Conservation (phyloP, 2,113 vertebrate genomes). For the Hymenochirus boettgeri region DNA sequence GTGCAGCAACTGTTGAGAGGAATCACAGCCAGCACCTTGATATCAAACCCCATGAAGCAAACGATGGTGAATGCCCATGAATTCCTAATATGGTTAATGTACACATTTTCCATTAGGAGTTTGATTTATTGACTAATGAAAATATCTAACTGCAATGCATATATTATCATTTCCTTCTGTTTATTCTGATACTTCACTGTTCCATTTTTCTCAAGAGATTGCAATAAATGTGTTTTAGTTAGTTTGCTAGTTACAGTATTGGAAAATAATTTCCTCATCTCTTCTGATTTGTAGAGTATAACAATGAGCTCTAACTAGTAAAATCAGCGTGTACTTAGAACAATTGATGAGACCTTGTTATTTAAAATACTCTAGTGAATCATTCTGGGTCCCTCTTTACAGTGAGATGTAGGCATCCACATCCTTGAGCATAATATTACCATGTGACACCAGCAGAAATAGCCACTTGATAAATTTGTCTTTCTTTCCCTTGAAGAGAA, state of each 20-base stretch:
- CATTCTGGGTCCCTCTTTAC: slow-evolving; percentile 15
- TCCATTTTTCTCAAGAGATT: background rate
- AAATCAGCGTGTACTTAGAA: slow-evolving; percentile 10
- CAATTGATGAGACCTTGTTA: slow-evolving; percentile 23
- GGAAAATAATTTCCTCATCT: background rate
- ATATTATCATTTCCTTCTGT: background rate
- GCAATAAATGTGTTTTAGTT: background rate
- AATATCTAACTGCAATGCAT: too few relatives aligned
- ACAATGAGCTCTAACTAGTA: background rate
- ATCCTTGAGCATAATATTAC: slow-evolving; percentile 20
- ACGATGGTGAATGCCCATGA: too few relatives aligned
- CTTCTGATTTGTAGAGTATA: background rate
- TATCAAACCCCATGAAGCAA: too few relatives aligned
- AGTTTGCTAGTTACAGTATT: background rate
- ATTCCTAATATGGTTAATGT: too few relatives aligned
- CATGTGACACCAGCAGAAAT: slow-evolving; percentile 15
- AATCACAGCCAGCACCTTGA: too few relatives aligned
- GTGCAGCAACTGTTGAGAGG: too few relatives aligned
- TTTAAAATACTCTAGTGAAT: slow-evolving; percentile 34
- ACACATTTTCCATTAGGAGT: too few relatives aligned
- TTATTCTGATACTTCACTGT: background rate
- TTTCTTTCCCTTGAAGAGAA: slow-evolving; percentile 22
- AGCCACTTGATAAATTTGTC: slow-evolving; percentile 40
- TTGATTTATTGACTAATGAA: too few relatives aligned
- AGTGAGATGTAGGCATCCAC: slow-evolving; percentile 7